A percentile compares a stretch with the other conserved stretches of the same genome.
Conservation (phyloP, 1,140 invertebrate genomes). For the Brachionus asplanchnoidis region DNA sequence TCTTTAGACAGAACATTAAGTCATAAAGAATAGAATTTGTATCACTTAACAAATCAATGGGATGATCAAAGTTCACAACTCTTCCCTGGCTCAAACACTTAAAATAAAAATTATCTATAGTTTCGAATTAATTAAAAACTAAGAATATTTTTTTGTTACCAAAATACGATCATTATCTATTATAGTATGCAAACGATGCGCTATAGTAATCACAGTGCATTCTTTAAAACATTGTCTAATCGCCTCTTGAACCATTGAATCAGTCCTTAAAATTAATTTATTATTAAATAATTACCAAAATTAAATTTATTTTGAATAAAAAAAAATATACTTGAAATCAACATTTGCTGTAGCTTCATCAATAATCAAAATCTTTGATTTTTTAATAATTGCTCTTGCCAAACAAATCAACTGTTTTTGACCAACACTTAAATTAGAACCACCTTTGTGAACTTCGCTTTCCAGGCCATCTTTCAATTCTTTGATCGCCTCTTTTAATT, state of each 20-base stretch:
- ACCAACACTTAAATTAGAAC: constrained; percentile 73
- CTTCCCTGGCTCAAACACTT: constrained; percentile 2
- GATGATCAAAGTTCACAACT: neutral
- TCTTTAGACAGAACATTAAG: neutral
- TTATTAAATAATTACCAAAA: neutral
- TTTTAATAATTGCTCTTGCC: constrained; percentile 61
- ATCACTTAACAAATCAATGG: neutral
- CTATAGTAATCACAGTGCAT: constrained; percentile 70
- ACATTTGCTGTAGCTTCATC: constrained; percentile 59
- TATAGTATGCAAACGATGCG: constrained; percentile 58
- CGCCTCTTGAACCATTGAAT: constrained; percentile 65
- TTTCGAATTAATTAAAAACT: too few relatives aligned
- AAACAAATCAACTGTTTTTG: constrained; percentile 71
- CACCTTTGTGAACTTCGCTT: constrained; percentile 69
- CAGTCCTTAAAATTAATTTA: neutral
- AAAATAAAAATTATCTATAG: neutral
- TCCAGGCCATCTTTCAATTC: constrained; percentile 47
- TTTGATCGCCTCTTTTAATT: constrained; percentile 41
- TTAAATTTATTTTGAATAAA: neutral
- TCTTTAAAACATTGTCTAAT: constrained; percentile 68
- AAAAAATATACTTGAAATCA: constrained; percentile 45
- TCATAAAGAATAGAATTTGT: neutral
- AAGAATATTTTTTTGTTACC: neutral
- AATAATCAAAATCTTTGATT: constrained; percentile 59
- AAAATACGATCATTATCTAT: constrained; percentile 49